Evolutionary conservation across 2,888 invertebrate species (phyloP), one percentile per base, ranked within the genome.

Genomic region (Polietes domitor): DNA sequence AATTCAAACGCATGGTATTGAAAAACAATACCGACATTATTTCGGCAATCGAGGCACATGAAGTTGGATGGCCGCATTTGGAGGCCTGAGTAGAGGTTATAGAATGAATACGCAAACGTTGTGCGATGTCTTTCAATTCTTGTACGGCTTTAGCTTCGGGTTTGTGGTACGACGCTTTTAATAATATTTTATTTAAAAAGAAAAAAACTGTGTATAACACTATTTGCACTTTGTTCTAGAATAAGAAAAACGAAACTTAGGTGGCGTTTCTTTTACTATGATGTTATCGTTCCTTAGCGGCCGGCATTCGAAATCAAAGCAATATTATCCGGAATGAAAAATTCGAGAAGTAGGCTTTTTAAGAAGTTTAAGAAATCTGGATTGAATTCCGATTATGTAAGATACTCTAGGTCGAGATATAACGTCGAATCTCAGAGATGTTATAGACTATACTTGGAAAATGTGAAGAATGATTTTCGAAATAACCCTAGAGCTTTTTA

Each of bases 11-110:
- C 99, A 99, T 98, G 53, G 97, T 97, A 93, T 99, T 95, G 95
- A 99, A 99, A 93, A 99, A 99, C 88, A 99, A 94, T 85, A 99
- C 99, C 0, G 99, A 98, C 96, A 99, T 96, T 86, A 99, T 96
- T 94, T 99, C 99, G 77, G 99, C 99, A 93, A 98, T 97, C 0
- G 99, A 99, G 77, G 98, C 95, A 92, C 99, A 99, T 96, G 99
- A 99, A 94, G 99, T 98, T 87, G 99, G 99, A 94, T 99, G 99
- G 43, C 99, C 99, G 74, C 99, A 99, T 93, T 99, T 99, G 80
- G 98, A 96, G 74, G 98, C 97, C 92, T 97, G 96, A 78, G 99
- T 99, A 73, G 98, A 95, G 82, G 95, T 94, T 88, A 99, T 96
- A 83, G 98, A 97, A 93, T 98, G 96, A 90, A 99, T 96, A 90